Base-by-base conservation (phyloP, 2,888 invertebrate genomes). In the Drosophila fulvimacula region DNA sequence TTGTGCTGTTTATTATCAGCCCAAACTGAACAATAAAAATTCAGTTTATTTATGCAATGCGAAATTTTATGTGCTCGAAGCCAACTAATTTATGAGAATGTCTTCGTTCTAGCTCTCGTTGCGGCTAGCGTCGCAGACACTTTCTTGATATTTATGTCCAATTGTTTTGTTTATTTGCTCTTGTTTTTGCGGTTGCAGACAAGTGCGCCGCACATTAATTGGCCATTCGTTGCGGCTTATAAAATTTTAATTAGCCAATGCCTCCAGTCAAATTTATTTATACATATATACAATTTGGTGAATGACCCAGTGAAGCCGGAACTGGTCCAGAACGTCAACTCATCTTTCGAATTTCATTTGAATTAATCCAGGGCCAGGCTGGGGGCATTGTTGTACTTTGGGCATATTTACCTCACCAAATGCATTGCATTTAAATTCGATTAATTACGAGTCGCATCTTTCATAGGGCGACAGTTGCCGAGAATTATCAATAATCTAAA, bases 401-500 rank as follows among this genome's bases (percentile, higher is more conserved):
- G 73, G 3, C 17, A 11, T 55, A 17, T 55, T 66, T 69, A 69
- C 64, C 21, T 49, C 55, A 63, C 62, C 56, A 61, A 77, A 63
- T 70, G 56, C 60, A 63, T 73, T 87, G 81, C 76, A 83, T 87
- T 87, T 78, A 76, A 83, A 77, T 78, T 62, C 73, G 76, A 80
- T 88, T 83, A 90, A 90, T 82, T 75, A 83, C 78, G 81, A 69
- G 71, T 53, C 58, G 72, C 69, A 60, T 63, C 74, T 61, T 69
- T 73, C 69, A 84, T 76, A 77, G 73, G 75, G 62, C 66, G 84
- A 84, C 89, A 89, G 70, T 75, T 85, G 82, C 64, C 42, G 55
- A 48, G 72, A 65, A 88, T 85, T 88, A 88, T 88, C 82, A 83
- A 83, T 88, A 88, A 79, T 85, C 80, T 74, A 46, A 49, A 66